Evolutionary conservation across 2,113 vertebrate genomes (phyloP).

Genomic region (Gobio gobio): DNA sequence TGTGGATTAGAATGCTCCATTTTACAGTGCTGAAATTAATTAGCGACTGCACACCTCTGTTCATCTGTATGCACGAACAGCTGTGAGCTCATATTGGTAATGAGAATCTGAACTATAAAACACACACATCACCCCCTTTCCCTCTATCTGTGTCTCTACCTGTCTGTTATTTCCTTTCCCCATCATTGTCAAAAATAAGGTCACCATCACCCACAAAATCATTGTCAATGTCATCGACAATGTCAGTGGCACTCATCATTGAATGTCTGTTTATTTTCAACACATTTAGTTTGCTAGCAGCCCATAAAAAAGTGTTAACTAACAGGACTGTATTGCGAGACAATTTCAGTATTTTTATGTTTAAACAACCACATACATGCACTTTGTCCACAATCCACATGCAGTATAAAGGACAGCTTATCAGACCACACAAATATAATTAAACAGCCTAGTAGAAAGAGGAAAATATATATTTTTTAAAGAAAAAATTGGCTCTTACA

Average conservation of each 20-base stretch:
- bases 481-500: neutral
- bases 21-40: conserved; percentile 20
- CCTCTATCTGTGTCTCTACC: conserved; percentile 19
- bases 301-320: neutral
- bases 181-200: conserved; percentile 36
- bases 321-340: neutral
- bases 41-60: conserved; percentile 32
- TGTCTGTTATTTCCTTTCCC: conserved; percentile 22
- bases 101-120: neutral
- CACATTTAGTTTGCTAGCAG: neutral
- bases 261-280: neutral
- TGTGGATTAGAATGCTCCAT: conserved; percentile 20
- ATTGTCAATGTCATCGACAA: conserved; percentile 30
- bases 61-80: neutral
- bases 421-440: neutral
- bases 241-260: conserved; percentile 18
- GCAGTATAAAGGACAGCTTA: neutral
- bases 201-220: neutral
- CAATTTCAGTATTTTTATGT: neutral
- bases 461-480: too few species aligned
- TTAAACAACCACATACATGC: neutral
- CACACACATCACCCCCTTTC: neutral
- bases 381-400: neutral
- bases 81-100: conserved; percentile 19
- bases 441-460: neutral